Conservation (phyloP, 2,113 vertebrate genomes). For the Ascaphus truei region DNA sequence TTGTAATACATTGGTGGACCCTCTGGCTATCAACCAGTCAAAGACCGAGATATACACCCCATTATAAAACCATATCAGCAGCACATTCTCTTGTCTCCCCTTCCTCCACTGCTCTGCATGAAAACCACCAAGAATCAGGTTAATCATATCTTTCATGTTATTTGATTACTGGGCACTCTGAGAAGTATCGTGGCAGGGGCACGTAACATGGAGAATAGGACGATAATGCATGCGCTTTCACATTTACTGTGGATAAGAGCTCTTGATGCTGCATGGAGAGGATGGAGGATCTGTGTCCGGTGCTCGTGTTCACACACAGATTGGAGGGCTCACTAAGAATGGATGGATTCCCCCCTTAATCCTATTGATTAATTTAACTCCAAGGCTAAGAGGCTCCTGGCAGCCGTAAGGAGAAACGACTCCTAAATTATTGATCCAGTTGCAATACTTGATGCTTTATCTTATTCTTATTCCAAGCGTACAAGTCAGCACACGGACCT, state of each 20-base stretch:
- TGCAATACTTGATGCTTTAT: too few species aligned
- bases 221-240: neutral
- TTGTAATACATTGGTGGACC: too few species aligned
- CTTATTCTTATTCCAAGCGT: too few species aligned
- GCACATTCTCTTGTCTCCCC: neutral
- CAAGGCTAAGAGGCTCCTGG: constrained; percentile 32
- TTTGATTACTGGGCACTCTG: neutral
- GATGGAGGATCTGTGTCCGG: constrained; percentile 19
- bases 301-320: neutral
- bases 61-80: neutral
- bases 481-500: too few species aligned
- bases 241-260: neutral
- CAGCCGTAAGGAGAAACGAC: neutral
- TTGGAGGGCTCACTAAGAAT: neutral
- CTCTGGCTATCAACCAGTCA: too few species aligned
- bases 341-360: constrained; percentile 38
- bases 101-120: neutral
- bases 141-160: neutral
- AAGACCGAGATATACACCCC: too few species aligned
- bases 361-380: constrained; percentile 53
- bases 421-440: too few species aligned
- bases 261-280: neutral
- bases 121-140: too few species aligned
- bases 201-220: neutral
- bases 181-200: neutral